phyloP scores from a whole-genome alignment of 2,888 invertebrate genomes.

The Latheticus oryzae region DNA sequence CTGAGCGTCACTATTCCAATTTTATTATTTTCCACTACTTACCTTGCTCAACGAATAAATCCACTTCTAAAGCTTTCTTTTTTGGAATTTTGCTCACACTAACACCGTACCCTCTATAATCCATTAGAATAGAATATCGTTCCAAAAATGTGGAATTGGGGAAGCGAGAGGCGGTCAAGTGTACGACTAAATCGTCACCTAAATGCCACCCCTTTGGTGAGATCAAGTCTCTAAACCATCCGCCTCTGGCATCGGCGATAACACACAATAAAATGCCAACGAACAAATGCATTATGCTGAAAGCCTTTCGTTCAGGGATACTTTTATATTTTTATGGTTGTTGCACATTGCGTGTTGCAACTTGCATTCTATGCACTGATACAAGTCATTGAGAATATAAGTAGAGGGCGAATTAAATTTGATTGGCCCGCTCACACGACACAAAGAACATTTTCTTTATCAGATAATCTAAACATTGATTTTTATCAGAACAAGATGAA shows the following conservation, averaged over 20 bases:
- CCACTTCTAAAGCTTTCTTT: slow-evolving; percentile 67
- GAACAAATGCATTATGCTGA: slow-evolving; percentile 55
- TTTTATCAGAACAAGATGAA: too few relatives aligned
- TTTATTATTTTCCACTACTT: background rate
- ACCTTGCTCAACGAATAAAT: slow-evolving; percentile 39
- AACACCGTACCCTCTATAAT: slow-evolving; percentile 69
- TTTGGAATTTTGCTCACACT: slow-evolving; percentile 67
- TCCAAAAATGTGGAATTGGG: slow-evolving; percentile 65
- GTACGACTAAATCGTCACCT: slow-evolving; percentile 55
- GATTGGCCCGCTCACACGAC: too few relatives aligned
- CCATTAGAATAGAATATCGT: slow-evolving; percentile 69
- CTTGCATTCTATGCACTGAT: too few relatives aligned
- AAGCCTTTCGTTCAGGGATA: too few relatives aligned
- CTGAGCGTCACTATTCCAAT: background rate
- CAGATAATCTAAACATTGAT: too few relatives aligned
- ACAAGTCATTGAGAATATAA: too few relatives aligned
- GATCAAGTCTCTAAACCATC: slow-evolving; percentile 55
- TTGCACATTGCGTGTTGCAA: too few relatives aligned
- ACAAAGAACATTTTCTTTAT: too few relatives aligned
- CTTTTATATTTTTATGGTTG: too few relatives aligned
- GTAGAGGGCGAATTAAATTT: too few relatives aligned
- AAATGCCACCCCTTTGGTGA: slow-evolving; percentile 54
- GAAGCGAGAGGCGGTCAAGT: slow-evolving; percentile 51
- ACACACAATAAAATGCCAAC: slow-evolving; percentile 48
- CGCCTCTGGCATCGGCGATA: slow-evolving; percentile 33